These are phyloP conservation scores for Microcebus tavaratra DNA, from an alignment of 2,113 vertebrate species.

Conservation along the genomic window DNA sequence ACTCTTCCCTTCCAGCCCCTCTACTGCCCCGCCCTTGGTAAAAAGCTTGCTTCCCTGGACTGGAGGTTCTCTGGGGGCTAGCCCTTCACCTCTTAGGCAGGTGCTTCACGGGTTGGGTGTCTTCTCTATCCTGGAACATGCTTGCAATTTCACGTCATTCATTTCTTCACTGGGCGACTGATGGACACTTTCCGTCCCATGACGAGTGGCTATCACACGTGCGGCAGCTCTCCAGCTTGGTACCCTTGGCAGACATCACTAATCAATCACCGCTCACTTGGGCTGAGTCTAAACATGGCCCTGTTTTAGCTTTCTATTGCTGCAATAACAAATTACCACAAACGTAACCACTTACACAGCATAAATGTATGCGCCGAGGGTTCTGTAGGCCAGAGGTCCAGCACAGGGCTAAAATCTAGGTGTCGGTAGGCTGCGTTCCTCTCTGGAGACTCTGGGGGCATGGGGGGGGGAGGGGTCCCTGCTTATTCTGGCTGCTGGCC, in stretches of 20 bases:
- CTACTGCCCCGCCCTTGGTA: too few relatives aligned
- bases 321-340: not conserved
- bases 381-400: not conserved
- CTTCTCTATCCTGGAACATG: not conserved
- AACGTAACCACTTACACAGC: not conserved
- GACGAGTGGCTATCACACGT: too few relatives aligned
- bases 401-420: not conserved
- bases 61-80: not conserved
- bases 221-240: too few relatives aligned
- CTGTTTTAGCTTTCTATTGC: not conserved
- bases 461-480: not conserved
- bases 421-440: accelerated
- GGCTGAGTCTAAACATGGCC: not conserved
- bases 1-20: not conserved
- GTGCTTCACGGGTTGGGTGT: not conserved
- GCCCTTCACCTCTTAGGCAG: too few relatives aligned
- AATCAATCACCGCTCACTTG: not conserved
- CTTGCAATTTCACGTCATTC: too few relatives aligned
- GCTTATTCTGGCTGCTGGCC: not conserved
- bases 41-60: not conserved
- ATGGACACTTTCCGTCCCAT: not conserved
- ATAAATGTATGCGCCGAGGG: accelerated
- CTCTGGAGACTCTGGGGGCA: not conserved
- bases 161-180: not conserved
- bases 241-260: not conserved